Evolutionary conservation across 2,888 invertebrate genomes (phyloP), one percentile per base, ranked within the genome.

Genomic region (Hermodice carunculata): DNA sequence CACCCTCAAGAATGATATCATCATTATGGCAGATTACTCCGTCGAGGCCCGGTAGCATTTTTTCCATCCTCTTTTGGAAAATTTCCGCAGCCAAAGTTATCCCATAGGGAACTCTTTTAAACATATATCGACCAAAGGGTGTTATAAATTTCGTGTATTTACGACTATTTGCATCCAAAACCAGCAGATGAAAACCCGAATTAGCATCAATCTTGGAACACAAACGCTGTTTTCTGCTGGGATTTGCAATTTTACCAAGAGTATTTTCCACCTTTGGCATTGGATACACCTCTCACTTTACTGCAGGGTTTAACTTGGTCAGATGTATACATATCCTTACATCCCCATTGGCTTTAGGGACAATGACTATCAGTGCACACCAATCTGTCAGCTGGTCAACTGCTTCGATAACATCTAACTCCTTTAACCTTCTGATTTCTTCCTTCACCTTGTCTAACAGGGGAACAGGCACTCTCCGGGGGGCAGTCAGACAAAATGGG

Each of bases 21-120:
- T 74, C 68, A 59, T 68, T 71, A 60, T 70, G 65, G 46, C 67
- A 68, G 2, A 73, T 46, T 5, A 62, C 66, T 3, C 71, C 67
- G 14, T 52, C 56, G 22, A 53, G 29, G 1, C 60, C 60, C 22
- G 19, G 46, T 28, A 73, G 46, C n/a, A 64, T 49, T 32, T 64
- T 31, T 2, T 57, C 31, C 69, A 75, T 71, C 37, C 26, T 61
- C 24, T 37, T 43, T 32, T 68, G 60, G 56, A 66, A 66, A 19
- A 48, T 29, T 32, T 64, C 65, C 14, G 65, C 58, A 1, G 65
- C 65, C 2, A 62, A 68, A 17, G 28, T 17, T 6, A 61, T 54
- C 4, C 67, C 63, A 37, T 59, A 66, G 4, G 58, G 61, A 11
- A 69, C 34, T 6, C 69, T 40, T 3, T 65, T 67, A 37, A 60